phyloP scores from a whole-genome alignment of 2,797 vertebrate species.

The Rhynchotus rufescens region DNA sequence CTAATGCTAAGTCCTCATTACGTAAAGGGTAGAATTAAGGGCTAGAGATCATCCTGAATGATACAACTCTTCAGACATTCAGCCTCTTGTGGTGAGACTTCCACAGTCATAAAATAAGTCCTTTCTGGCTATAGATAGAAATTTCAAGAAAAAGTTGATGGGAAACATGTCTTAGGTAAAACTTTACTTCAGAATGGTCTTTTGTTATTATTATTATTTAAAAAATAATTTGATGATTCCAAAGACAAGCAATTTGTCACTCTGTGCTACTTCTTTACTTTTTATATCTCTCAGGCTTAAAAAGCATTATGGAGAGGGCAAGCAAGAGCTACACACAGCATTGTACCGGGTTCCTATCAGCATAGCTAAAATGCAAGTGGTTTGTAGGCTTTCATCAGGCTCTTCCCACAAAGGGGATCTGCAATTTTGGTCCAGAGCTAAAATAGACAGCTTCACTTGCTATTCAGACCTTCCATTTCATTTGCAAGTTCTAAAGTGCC shows the following conservation, averaged over 20 bases:
- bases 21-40: neutral
- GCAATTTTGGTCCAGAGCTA: neutral
- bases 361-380: neutral
- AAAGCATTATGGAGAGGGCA: neutral
- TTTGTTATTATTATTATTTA: neutral
- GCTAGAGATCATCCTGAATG: neutral
- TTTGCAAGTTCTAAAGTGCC: neutral
- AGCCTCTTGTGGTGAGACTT: neutral
- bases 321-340: neutral
- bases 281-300: neutral
- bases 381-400: neutral
- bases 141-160: neutral
- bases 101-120: neutral
- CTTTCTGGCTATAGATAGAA: neutral
- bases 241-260: neutral
- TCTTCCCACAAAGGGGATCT: neutral
- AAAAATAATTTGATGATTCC: neutral
- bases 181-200: neutral
- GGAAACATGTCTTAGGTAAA: neutral
- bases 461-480: neutral
- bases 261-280: neutral
- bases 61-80: neutral
- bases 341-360: rapidly evolving
- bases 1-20: neutral
- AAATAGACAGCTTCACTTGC: neutral